phyloP scores from a whole-genome alignment of 2,888 invertebrate species.

The Volucella inanis region DNA sequence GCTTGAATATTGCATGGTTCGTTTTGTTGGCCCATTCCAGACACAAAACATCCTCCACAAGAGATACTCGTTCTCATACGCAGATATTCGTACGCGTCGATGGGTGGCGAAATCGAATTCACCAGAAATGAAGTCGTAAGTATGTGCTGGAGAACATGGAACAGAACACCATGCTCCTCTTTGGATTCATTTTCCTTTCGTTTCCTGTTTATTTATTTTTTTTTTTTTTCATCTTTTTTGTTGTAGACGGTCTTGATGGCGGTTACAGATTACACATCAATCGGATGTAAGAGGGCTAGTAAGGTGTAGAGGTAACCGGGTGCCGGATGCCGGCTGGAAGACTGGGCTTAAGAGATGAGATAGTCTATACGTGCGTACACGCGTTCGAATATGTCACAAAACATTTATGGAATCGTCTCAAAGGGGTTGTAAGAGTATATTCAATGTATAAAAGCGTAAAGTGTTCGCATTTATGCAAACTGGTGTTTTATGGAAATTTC shows the following conservation, averaged over 20 bases:
- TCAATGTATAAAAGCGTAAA: constrained; percentile 47
- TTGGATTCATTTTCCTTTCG: constrained; percentile 4
- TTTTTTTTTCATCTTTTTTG: background rate
- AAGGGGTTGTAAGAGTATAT: constrained; percentile 64
- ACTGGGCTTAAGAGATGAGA: constrained; percentile 32
- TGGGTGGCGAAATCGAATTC: constrained; percentile 36
- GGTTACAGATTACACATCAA: constrained; percentile 69
- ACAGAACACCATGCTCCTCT: constrained; percentile 9
- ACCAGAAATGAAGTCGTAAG: constrained; percentile 64
- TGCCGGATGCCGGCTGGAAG: background rate
- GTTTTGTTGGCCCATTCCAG: constrained; percentile 51
- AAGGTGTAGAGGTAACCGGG: too few species aligned
- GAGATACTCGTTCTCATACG: background rate
- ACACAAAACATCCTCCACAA: constrained; percentile 4
- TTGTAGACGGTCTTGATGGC: constrained; percentile 47
- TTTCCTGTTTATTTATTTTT: background rate
- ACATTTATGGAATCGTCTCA: constrained; percentile 67
- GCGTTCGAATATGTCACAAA: constrained; percentile 67
- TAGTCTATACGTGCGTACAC: constrained; percentile 55
- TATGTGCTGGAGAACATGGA: constrained; percentile 62
- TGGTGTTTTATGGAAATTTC: constrained; percentile 65
- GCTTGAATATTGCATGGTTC: constrained; percentile 56
- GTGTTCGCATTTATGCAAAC: constrained; percentile 69
- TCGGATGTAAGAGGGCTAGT: constrained; percentile 28
- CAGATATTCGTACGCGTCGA: background rate